Percentiles rank a stretch among this genome's conserved stretches.
These are phyloP conservation scores for Cephus spinipes DNA, from an alignment of 2,888 invertebrate species.

Conservation along the genomic window DNA sequence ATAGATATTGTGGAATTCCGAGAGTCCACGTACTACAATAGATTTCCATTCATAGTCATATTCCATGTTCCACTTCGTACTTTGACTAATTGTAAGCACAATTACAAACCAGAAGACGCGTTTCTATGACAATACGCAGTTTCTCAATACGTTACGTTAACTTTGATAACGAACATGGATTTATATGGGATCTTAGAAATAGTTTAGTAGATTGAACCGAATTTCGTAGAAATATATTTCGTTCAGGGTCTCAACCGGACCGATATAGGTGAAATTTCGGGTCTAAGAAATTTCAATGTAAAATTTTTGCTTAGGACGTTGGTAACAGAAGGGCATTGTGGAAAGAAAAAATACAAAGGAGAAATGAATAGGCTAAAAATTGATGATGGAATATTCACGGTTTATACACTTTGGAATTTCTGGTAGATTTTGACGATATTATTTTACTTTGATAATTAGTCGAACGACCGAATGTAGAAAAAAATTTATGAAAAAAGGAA, in stretches of 20 bases:
- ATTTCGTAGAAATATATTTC: too few species aligned
- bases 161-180: not conserved
- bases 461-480: too few species aligned
- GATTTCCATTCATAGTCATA: not conserved
- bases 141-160: not conserved
- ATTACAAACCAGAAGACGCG: not conserved
- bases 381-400: not conserved
- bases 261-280: not conserved
- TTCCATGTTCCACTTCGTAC: not conserved
- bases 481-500: too few species aligned
- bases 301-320: too few species aligned
- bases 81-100: not conserved
- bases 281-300: not conserved
- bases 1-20: not conserved
- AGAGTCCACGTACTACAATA: not conserved
- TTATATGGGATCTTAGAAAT: not conserved
- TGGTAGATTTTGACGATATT: too few species aligned
- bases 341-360: too few species aligned
- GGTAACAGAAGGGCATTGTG: too few species aligned
- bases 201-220: not conserved
- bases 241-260: too few species aligned
- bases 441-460: too few species aligned
- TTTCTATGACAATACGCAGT: not conserved
- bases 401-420: not conserved
- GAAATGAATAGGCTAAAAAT: not conserved